A percentile compares a stretch with the other conserved stretches of the same genome.
Conservation (phyloP, 2,113 vertebrate species). For the Chascanopsetta lugubris region DNA sequence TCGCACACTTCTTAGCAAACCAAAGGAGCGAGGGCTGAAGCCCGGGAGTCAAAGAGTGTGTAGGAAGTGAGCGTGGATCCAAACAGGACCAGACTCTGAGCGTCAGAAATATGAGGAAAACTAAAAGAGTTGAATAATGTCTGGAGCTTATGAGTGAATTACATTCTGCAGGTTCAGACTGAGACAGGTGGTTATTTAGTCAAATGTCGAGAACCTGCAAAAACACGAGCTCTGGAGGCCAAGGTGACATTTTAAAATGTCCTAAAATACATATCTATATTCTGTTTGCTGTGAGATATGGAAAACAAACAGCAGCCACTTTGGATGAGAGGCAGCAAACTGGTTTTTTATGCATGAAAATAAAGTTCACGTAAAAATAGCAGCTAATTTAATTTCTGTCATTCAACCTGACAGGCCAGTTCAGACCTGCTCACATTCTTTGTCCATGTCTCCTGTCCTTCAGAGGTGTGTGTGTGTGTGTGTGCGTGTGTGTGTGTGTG, state of each 20-base stretch:
- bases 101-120: no score
- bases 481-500: no score
- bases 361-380: not conserved
- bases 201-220: not conserved
- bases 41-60: not conserved
- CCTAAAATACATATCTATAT: no score
- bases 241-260: not conserved
- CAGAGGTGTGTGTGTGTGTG: no score
- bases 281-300: no score
- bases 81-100: not conserved
- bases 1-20: not conserved
- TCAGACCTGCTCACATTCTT: no score
- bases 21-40: not conserved
- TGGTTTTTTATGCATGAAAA: not conserved
- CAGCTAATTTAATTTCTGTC: not conserved
- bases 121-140: no score
- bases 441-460: no score
- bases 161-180: not conserved
- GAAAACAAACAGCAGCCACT: not conserved
- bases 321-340: not conserved
- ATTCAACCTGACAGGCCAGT: no score
- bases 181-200: not conserved
- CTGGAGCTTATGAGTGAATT: no score
- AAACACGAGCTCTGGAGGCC: not conserved
- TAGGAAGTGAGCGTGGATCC: not conserved